Evolutionary conservation across 1,140 invertebrate genomes (phyloP), one percentile per base, ranked within the genome.

Genomic region (Vanessa atalanta): DNA sequence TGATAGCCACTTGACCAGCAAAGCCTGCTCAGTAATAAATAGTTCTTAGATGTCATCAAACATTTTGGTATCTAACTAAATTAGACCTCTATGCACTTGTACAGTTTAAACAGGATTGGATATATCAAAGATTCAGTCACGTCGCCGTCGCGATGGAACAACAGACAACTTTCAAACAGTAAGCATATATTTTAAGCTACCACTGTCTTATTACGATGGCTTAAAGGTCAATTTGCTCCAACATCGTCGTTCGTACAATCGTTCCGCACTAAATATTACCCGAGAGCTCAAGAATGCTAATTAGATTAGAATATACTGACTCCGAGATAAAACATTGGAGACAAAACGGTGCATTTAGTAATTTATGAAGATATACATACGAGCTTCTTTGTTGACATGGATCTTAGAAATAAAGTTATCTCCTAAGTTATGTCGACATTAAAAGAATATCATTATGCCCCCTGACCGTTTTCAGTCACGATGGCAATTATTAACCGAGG

Each of bases 271-370:
- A 65, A 65, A 72, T 72, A 65, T 65, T 70, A 47, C 37, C 51
- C 9, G 70, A 72, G 70, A 72, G 63, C 70, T 72, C 37, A 72
- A 72, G 70, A 72, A 72, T 72, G 70, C 70, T 72, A 72, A 72
- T 72, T 72, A 72, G 51, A 72, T 65, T 65, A 72, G 70, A 65
- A 72, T 72, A 72, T 72, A 72, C 68, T 26, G 68, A 70, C 57
- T 72, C 31, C 50, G 63, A 72, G 63, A 71, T 65, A 71, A 71
- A 65, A 71, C 47, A n/a, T 53, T 69, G 67, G 60, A 71, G 70
- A 72, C 70, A 72, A 72, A 72, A 72, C 68, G 68, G 68, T 70
- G 68, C 68, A 70, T 70, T 70, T 63, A 47, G 57, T 61, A 61
- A 63, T 63, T 57, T 57, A 57, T 57, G 53, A 57, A 57, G 53